Conservation (phyloP, 2,888 invertebrate genomes). For the Microctonus aethiopoides region DNA sequence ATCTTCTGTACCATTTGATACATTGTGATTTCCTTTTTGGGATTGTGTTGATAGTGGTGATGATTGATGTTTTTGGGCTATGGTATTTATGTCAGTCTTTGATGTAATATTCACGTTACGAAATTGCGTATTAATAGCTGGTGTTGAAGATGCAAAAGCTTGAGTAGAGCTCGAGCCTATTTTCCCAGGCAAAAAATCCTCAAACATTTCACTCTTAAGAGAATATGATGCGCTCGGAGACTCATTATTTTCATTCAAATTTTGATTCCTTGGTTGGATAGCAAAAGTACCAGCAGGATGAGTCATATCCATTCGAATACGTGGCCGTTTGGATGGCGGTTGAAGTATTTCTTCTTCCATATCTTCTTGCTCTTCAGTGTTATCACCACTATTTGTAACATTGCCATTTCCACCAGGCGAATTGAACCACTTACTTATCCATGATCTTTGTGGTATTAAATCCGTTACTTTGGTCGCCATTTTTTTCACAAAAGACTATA, state of each 20-base stretch:
- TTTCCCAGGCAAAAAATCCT: not conserved
- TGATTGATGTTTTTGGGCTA: constrained; percentile 38
- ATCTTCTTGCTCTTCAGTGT: constrained; percentile 44
- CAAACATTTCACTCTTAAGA: constrained; percentile 54
- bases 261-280: constrained; percentile 53
- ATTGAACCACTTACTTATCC: constrained; percentile 66
- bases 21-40: constrained; percentile 52
- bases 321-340: constrained; percentile 59
- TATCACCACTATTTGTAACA: constrained; percentile 44
- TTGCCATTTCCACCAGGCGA: constrained; percentile 55
- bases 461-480: constrained; percentile 75
- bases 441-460: constrained; percentile 72
- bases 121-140: constrained; percentile 53
- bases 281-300: constrained; percentile 64
- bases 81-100: constrained; percentile 51
- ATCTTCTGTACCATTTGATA: constrained; percentile 66
- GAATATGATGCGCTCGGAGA: constrained; percentile 47
- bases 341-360: constrained; percentile 53
- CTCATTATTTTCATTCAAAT: constrained; percentile 42
- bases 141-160: constrained; percentile 62
- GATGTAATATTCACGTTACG: constrained; percentile 47
- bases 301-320: constrained; percentile 63
- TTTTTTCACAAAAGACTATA: constrained; percentile 78
- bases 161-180: constrained; percentile 47
- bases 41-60: constrained; percentile 3